Base-by-base conservation (phyloP, 2,888 invertebrate genomes). In the Pyrocoelia pectoralis region DNA sequence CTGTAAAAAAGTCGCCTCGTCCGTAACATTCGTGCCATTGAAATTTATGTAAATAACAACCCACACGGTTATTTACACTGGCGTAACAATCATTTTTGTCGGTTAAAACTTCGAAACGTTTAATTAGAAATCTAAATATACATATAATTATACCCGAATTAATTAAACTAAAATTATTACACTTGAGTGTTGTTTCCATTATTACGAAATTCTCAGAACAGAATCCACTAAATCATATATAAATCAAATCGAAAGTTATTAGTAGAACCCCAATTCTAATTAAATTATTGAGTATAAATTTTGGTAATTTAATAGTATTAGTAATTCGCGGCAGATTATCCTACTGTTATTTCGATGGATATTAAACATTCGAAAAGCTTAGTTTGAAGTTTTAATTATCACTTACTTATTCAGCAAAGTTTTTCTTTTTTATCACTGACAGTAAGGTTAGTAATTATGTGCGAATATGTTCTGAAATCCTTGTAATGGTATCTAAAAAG, bases 11-110 rank as follows among this genome's bases (percentile, higher is more conserved):
- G 24, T 24, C 24, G 24, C 24, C 4, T 24, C 24, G 24, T 24
- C 24, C 24, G 24, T 24, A 24, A 24, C 24, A 24, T 24, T 24
- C 24, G 24, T 24, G 24, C 59, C 43, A 53, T 33, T 59, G 48
- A 54, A 59, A 59, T 53, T 53, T 48, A 59, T 59, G 53, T 33
- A 54, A 60, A 60, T 60, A 53, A 54, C 48, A 10, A 46, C 46
- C 6, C 1, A 10, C 18, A 10, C 33, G 18, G 18, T 15, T 46
- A 17, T 46, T 46, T 46, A 46, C 46, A 5, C 46, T 46, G 1
- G 8, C 46, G 46, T 18, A 46, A 46, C 17, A 46, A 17, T 33
- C 46, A 43, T 15, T 46, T 46, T 46, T 46, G 6, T 5, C 2
- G 1, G 17, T 10, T 10, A 9, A 41, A 46, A 46, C 46, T 46